A percentile compares a stretch with the other conserved stretches of the same genome.
Conservation (phyloP, 2,797 vertebrate genomes). For the Urocyon cinereoargenteus region DNA sequence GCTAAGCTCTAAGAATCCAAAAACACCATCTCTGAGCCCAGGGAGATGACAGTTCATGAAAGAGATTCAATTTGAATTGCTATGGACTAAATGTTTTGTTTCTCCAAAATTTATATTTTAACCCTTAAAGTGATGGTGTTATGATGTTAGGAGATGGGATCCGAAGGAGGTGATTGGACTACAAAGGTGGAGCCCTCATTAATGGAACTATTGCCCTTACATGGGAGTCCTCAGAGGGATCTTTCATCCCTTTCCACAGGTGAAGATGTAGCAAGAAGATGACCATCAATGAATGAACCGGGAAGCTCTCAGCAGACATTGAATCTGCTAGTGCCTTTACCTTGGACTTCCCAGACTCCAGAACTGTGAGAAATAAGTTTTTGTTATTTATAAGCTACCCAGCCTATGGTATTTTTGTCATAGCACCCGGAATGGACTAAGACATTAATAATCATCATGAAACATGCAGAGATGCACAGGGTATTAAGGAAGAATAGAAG, state of each 20-base stretch:
- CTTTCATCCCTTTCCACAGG: background rate
- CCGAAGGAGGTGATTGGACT: background rate
- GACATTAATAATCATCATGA: background rate
- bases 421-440: background rate
- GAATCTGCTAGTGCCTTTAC: background rate
- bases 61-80: background rate
- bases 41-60: background rate
- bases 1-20: slow-evolving; percentile 1
- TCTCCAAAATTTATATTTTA: background rate
- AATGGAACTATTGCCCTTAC: background rate
- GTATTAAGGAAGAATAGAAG: background rate
- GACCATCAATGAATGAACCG: background rate
- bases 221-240: background rate
- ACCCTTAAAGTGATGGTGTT: background rate
- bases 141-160: background rate
- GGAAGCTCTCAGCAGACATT: background rate
- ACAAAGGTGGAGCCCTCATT: background rate
- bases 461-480: background rate
- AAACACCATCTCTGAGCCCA: background rate
- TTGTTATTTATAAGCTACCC: background rate
- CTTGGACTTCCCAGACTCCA: background rate
- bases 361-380: background rate
- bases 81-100: background rate
- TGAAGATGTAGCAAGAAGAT: background rate
- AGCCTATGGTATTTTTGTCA: background rate